Conservation (phyloP, 2,113 vertebrate genomes). For the Eidolon helvum region DNA sequence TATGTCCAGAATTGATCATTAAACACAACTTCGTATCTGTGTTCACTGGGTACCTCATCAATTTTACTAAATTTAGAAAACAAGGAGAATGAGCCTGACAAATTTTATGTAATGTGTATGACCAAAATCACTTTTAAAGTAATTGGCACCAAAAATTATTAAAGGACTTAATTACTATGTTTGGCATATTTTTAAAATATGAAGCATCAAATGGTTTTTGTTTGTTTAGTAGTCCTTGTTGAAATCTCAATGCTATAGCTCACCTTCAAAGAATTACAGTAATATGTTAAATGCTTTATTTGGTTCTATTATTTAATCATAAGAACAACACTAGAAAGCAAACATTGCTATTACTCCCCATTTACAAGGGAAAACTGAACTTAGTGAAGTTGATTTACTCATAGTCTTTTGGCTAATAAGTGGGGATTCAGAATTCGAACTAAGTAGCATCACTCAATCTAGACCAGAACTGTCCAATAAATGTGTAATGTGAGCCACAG, state of each 20-base stretch:
- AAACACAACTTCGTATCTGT: not conserved
- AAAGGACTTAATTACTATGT: not conserved
- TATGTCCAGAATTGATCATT: not conserved
- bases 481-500: not conserved
- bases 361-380: not conserved
- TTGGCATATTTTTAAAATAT: not conserved
- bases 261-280: not conserved
- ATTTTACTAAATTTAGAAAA: not conserved
- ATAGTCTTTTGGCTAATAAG: not conserved
- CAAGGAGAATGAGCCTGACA: not conserved
- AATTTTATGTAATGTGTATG: not conserved
- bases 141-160: not conserved
- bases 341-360: not conserved
- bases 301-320: not conserved
- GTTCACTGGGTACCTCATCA: not conserved
- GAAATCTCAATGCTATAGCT: not conserved
- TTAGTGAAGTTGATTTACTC: not conserved
- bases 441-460: not conserved
- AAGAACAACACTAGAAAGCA: not conserved
- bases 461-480: not conserved
- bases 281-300: not conserved
- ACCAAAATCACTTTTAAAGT: not conserved
- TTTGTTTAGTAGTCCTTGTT: not conserved
- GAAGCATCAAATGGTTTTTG: not conserved
- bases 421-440: not conserved